phyloP scores from a whole-genome alignment of 2,113 vertebrate genomes.

The Saccopteryx bilineata region DNA sequence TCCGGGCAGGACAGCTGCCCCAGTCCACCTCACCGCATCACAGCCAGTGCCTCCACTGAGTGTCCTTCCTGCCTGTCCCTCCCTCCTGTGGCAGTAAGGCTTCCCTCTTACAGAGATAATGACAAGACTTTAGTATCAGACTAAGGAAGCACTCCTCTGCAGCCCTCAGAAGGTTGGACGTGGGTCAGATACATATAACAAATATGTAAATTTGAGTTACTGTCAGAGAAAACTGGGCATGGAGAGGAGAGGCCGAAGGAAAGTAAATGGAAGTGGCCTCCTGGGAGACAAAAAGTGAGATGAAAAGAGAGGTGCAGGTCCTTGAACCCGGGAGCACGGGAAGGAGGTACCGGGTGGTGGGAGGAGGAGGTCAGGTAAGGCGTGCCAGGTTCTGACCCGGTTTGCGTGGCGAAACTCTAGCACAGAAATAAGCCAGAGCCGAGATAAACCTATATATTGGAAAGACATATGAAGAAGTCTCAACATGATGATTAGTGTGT shows the following conservation, averaged over 20 bases:
- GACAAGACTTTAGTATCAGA: neutral
- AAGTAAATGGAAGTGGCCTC: neutral
- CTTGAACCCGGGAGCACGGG: accelerated
- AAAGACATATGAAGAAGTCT: neutral
- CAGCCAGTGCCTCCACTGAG: accelerated
- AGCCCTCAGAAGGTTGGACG: neutral
- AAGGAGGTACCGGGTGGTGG: neutral
- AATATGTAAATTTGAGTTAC: neutral
- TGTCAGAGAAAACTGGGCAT: neutral
- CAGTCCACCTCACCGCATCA: too few relatives aligned
- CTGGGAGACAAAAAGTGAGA: neutral
- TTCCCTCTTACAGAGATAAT: neutral
- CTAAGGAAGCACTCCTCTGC: neutral
- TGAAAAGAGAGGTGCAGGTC: neutral
- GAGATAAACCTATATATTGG: neutral
- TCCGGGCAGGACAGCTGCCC: neutral
- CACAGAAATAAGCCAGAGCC: neutral
- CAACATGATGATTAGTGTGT: neutral
- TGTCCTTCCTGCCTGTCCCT: neutral
- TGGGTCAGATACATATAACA: neutral
- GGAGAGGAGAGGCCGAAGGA: too few relatives aligned
- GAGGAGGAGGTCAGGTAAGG: accelerated
- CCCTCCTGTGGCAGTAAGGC: neutral
- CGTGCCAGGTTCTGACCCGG: neutral
- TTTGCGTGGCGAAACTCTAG: neutral